These are phyloP conservation scores for Craniophora ligustri DNA, from an alignment of 2,888 invertebrate genomes.

Conservation along the genomic window DNA sequence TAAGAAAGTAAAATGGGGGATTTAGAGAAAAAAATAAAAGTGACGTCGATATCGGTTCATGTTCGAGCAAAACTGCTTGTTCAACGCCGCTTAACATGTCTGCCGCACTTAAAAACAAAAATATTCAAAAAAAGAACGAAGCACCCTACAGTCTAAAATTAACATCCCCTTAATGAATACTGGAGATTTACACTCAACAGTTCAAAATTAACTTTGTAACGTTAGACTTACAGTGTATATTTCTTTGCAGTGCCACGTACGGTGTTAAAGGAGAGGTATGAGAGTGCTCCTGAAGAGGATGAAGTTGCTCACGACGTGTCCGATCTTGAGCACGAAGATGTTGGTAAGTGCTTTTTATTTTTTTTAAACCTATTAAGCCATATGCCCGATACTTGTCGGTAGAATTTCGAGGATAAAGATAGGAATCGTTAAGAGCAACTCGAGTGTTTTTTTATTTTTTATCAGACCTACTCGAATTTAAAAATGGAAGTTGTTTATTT, in stretches of 20 bases:
- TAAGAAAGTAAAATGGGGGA: slow-evolving; percentile 38
- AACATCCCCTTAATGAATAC: slow-evolving; percentile 71
- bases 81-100: slow-evolving; percentile 56
- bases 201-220: slow-evolving; percentile 53
- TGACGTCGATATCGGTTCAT: slow-evolving; percentile 59
- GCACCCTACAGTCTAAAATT: slow-evolving; percentile 80
- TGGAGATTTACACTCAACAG: slow-evolving; percentile 40
- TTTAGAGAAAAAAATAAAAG: slow-evolving; percentile 56
- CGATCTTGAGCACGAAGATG: slow-evolving; percentile 85
- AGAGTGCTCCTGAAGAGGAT: slow-evolving; percentile 93
- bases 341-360: slow-evolving; percentile 81
- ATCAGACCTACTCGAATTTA: not conserved
- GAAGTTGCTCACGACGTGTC: slow-evolving; percentile 90
- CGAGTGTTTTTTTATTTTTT: slow-evolving; percentile 15
- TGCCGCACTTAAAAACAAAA: slow-evolving; percentile 67
- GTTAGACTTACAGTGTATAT: slow-evolving; percentile 63
- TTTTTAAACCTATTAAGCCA: slow-evolving; percentile 37
- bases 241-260: slow-evolving; percentile 92
- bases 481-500: not conserved
- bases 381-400: slow-evolving; percentile 25
- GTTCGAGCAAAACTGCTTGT: slow-evolving; percentile 58
- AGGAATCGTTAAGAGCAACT: slow-evolving; percentile 14
- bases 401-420: slow-evolving; percentile 13
- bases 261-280: slow-evolving; percentile 94
- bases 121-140: slow-evolving; percentile 68